These are phyloP conservation scores for Furnarius figulus DNA, from an alignment of 2,113 vertebrate genomes.

Conservation along the genomic window DNA sequence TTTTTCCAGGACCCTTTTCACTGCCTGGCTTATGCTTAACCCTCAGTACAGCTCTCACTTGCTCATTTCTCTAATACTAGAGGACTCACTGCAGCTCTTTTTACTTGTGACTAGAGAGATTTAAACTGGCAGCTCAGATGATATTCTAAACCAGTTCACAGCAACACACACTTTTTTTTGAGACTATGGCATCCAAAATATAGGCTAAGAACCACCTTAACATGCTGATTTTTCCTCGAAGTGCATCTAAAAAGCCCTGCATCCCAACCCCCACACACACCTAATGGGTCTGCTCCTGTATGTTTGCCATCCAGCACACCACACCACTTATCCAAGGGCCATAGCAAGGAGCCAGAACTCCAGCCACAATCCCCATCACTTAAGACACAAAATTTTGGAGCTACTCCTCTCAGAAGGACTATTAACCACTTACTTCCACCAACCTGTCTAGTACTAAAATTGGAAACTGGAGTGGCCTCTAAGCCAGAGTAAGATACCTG, in stretches of 20 bases:
- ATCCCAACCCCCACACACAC: background rate
- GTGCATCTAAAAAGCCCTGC: background rate
- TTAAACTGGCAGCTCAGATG: background rate
- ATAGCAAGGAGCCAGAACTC: background rate
- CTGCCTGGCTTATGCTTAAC: background rate
- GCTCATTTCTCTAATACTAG: background rate
- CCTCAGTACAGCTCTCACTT: background rate
- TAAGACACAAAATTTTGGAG: background rate
- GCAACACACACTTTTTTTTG: background rate
- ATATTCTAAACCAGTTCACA: background rate
- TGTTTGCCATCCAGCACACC: background rate
- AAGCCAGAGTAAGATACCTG: background rate
- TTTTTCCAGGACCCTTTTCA: conserved; percentile 22
- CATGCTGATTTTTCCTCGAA: background rate
- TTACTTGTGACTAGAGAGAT: background rate
- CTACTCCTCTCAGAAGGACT: background rate
- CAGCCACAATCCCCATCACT: background rate
- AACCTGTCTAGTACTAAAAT: background rate
- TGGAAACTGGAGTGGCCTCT: background rate
- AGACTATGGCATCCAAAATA: background rate
- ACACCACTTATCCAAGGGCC: background rate
- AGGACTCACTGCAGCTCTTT: background rate
- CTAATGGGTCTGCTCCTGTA: background rate
- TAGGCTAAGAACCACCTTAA: background rate
- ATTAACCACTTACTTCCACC: background rate